Conservation (phyloP, 2,113 vertebrate species). For the Sminthopsis crassicaudata region DNA sequence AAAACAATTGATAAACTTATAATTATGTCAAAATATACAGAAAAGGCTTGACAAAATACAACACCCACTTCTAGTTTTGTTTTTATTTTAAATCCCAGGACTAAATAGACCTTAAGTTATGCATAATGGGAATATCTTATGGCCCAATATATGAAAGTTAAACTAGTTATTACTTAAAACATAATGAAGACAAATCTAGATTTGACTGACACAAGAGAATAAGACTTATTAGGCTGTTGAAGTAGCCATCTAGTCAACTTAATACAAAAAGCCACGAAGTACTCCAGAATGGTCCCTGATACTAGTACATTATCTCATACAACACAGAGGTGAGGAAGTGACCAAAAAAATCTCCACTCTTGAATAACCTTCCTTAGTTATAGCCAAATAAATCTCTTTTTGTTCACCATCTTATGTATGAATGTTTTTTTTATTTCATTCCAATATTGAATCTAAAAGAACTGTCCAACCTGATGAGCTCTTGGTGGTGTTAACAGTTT, state of each 20-base stretch:
- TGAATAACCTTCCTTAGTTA: neutral
- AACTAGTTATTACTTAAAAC: neutral
- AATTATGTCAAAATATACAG: neutral
- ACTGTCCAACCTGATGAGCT: neutral
- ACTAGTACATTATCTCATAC: no score
- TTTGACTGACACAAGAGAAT: neutral
- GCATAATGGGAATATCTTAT: neutral
- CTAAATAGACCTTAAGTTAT: neutral
- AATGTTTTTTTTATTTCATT: neutral
- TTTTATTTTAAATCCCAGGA: neutral
- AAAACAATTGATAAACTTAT: neutral
- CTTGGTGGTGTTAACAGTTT: neutral
- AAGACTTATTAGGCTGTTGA: neutral
- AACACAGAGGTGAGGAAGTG: no score
- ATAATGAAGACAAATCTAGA: neutral
- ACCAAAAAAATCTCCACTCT: neutral
- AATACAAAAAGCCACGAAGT: no score
- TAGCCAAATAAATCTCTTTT: neutral
- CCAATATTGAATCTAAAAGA: neutral
- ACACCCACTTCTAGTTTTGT: neutral
- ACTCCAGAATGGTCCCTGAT: no score
- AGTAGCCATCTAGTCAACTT: no score
- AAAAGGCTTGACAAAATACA: neutral
- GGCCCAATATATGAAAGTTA: neutral
- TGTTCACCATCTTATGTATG: neutral